Evolutionary conservation across 2,797 vertebrate species (phyloP), one percentile per base, ranked within the genome.

Genomic region (Knipowitschia caucasica): DNA sequence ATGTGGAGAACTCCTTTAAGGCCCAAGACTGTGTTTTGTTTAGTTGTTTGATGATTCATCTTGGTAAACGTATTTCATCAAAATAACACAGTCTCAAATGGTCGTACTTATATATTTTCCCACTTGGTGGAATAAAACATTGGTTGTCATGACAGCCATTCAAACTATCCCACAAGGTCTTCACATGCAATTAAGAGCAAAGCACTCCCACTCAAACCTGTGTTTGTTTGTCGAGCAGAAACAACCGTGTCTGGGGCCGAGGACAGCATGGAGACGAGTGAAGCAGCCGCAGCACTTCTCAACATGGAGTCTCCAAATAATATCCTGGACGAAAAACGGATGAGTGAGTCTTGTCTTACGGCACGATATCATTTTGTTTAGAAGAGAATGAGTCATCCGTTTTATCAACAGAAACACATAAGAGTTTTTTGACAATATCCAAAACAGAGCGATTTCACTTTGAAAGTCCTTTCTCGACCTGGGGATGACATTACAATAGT

Each of bases 221-320:
- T 56, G 27, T 26, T 69, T 8, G 15, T 67, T 15, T 67, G n/a
- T 15, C 53, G 52, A 66, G 64, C 73, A 88, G 89, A 91, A 82
- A 83, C 87, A 3, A 50, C 78, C 6, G 88, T 87, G 7, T 80
- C 90, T 20, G 90, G 88, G 3, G 64, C 84, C 38, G 92, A 92
- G 50, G 89, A 91, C 79, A 89, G 82, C 61, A 89, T 91, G 73
- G 92, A 92, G 73, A 90, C 90, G 3, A 83, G 79, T 0, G 88
- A 91, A 62, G 88, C 91, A 2, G 89, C 91, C 1, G 91, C 92
- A 53, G 92, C 91, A 61, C 86, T 94, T 36, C 89, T 94, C 0
- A 93, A 92, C 69, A 92, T 92, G 83, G 93, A 94, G 73, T 93
- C 93, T 59, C 93, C 93, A 35, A 93, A 91, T 64, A 88, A 93